These are phyloP conservation scores for Nothobranchius kuhntae DNA, from an alignment of 2,113 vertebrate species.

Conservation along the genomic window DNA sequence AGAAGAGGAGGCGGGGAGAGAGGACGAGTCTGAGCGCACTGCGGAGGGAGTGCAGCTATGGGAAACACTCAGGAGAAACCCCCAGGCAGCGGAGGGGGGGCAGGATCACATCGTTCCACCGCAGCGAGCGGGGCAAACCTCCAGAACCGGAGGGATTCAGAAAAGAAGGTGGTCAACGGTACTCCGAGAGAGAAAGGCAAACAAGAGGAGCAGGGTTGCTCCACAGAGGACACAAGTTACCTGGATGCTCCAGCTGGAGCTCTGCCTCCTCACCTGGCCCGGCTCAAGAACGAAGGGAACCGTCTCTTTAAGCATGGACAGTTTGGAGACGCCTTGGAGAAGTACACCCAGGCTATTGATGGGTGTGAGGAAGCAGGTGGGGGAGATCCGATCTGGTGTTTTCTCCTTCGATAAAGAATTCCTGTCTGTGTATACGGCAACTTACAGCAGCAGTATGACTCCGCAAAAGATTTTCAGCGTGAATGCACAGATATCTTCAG, in stretches of 20 bases:
- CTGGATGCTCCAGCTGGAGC: constrained; percentile 73
- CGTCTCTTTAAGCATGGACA: constrained; percentile 88
- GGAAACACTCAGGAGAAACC: constrained; percentile 89
- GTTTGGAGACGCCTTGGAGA: constrained; percentile 85
- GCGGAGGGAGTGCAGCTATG: constrained; percentile 77
- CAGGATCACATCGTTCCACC: constrained; percentile 27
- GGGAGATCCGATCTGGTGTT: not conserved
- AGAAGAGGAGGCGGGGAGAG: constrained; percentile 42
- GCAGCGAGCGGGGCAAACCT: constrained; percentile 18
- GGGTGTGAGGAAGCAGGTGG: constrained; percentile 79
- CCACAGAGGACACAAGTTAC: constrained; percentile 65
- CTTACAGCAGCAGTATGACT: too few species aligned
- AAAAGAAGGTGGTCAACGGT: constrained; percentile 59
- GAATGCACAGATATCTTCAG: too few species aligned
- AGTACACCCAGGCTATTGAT: constrained; percentile 85
- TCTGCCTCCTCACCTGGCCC: constrained; percentile 77
- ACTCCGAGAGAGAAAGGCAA: constrained; percentile 31
- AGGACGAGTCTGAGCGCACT: constrained; percentile 39
- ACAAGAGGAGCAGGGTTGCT: constrained; percentile 17
- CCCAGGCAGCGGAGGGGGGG: constrained; percentile 53
- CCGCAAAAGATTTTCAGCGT: too few species aligned
- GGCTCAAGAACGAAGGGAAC: constrained; percentile 87
- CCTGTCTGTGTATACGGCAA: too few species aligned
- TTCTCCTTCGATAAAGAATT: not conserved
- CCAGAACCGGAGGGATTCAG: constrained; percentile 25